phyloP scores from a whole-genome alignment of 2,888 invertebrate species.

The Eristalis intricaria region DNA sequence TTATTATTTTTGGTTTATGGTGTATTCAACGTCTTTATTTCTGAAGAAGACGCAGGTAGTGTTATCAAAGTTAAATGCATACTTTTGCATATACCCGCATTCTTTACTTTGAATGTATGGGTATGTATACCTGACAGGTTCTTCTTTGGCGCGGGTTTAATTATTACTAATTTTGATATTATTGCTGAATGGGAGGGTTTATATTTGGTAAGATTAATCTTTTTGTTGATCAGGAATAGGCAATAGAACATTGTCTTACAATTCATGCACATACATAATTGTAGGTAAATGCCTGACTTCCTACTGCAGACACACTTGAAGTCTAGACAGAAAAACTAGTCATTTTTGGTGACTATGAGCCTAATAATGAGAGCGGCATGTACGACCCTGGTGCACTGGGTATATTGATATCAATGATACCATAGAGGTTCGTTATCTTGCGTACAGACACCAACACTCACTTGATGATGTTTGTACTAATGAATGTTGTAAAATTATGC shows the following conservation, averaged over 20 bases:
- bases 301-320: no score
- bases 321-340: no score
- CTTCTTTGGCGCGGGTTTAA: not conserved
- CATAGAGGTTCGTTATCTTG: no score
- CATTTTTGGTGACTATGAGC: no score
- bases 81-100: not conserved
- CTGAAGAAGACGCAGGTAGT: not conserved
- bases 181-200: not conserved
- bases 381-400: no score
- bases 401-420: no score
- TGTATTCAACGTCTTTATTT: not conserved
- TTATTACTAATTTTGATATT: not conserved
- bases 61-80: not conserved
- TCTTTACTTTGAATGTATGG: not conserved
- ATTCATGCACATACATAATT: no score
- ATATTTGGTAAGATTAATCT: not conserved
- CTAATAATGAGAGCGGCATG: no score
- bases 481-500: no score
- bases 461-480: no score
- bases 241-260: not conserved
- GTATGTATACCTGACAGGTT: not conserved
- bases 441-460: no score
- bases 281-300: no score
- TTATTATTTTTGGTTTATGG: not conserved
- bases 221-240: not conserved